phyloP scores from a whole-genome alignment of 1,140 invertebrate genomes.

The Sarcophaga bullata region DNA sequence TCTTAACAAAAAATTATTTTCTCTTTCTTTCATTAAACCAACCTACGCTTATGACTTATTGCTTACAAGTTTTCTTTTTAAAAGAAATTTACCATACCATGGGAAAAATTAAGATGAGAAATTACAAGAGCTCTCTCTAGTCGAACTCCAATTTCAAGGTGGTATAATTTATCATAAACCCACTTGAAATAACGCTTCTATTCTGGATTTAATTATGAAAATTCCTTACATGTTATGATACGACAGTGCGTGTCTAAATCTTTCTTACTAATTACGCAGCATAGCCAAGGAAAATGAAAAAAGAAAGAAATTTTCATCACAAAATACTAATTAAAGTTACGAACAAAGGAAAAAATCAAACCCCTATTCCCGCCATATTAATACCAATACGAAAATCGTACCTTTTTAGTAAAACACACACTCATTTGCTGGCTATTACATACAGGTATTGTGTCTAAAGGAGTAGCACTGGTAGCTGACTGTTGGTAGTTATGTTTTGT shows the following conservation, averaged over 20 bases:
- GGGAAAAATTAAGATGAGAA: not conserved
- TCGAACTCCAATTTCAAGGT: not conserved
- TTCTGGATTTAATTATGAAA: not conserved
- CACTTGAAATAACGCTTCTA: not conserved
- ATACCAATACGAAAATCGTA: not conserved
- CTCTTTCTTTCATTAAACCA: no score
- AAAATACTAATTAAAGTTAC: constrained; percentile 11
- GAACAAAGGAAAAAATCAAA: not conserved
- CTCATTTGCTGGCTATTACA: not conserved
- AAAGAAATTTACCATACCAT: not conserved
- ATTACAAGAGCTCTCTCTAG: not conserved
- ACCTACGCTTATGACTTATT: not conserved
- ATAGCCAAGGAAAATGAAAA: not conserved
- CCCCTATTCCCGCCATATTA: not conserved
- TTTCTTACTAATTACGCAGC: not conserved
- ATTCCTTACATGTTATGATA: not conserved
- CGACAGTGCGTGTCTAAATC: not conserved
- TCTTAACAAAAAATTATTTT: no score
- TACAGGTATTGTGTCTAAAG: not conserved
- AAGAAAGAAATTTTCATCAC: not conserved
- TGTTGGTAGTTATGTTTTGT: not conserved
- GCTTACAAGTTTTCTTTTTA: not conserved
- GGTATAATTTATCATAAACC: not conserved
- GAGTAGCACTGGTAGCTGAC: not conserved
- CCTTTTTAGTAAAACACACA: not conserved